These are phyloP conservation scores for Moxostoma hubbsi DNA, from an alignment of 2,797 vertebrate genomes.

Conservation along the genomic window DNA sequence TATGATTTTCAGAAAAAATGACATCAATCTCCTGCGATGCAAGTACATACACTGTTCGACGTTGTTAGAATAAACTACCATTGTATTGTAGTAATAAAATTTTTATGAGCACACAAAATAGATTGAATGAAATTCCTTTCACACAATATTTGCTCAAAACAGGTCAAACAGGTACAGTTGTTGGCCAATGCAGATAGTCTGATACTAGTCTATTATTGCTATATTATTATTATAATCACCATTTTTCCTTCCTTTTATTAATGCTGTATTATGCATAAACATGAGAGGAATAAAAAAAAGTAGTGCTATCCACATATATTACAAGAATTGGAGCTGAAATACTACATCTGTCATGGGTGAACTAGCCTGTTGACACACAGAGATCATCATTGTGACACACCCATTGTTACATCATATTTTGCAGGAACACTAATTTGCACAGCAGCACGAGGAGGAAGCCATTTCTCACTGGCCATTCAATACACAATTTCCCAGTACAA, in stretches of 20 bases:
- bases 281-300: neutral
- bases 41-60: no score
- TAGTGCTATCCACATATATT: neutral
- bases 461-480: neutral
- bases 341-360: conserved; percentile 24
- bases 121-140: no score
- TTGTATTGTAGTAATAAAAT: no score
- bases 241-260: neutral
- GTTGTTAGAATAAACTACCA: no score
- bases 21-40: no score
- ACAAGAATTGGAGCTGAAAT: conserved; percentile 2
- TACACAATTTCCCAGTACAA: conserved; percentile 23
- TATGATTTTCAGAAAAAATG: no score
- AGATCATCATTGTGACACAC: conserved; percentile 21
- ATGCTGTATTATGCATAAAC: neutral
- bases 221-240: no score
- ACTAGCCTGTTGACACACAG: conserved; percentile 21
- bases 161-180: no score
- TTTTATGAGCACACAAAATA: no score
- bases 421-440: neutral
- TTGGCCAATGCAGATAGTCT: no score
- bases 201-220: no score
- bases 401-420: conserved; percentile 35
- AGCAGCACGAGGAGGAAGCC: conserved; percentile 13
- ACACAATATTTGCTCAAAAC: no score